Evolutionary conservation across 2,888 invertebrate species (phyloP).

Genomic region (Tricholauxania praeusta): DNA sequence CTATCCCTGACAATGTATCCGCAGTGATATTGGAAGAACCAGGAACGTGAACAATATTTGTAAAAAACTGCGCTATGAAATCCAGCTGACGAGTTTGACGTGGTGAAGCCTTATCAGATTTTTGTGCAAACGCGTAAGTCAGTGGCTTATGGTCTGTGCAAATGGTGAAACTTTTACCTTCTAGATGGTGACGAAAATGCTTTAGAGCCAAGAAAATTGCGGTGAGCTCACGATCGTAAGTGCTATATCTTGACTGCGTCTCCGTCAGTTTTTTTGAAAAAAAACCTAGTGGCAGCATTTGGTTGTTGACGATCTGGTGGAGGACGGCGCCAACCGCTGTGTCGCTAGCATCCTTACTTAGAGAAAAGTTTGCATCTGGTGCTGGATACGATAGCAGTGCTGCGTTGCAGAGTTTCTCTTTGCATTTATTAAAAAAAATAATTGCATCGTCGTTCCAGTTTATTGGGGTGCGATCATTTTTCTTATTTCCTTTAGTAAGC

Average conservation of each 20-base stretch:
- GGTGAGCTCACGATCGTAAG: conserved; percentile 23
- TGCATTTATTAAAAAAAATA: not conserved
- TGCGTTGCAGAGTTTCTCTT: not conserved
- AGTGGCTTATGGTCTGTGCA: conserved; percentile 29
- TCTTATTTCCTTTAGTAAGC: too few species aligned
- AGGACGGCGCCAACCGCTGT: conserved; percentile 13
- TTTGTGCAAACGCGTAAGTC: conserved; percentile 26
- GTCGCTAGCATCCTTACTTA: conserved; percentile 17
- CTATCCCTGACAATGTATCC: conserved; percentile 34
- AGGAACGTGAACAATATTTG: conserved; percentile 12
- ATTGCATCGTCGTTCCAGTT: not conserved
- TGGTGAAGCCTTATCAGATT: conserved; percentile 25
- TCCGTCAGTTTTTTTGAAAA: conserved; percentile 11
- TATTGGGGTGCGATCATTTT: too few species aligned
- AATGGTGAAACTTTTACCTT: conserved; percentile 9
- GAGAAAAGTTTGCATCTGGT: not conserved
- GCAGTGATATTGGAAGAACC: conserved; percentile 36
- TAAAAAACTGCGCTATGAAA: conserved; percentile 23
- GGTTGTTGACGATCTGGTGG: not conserved
- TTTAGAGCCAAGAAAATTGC: conserved; percentile 1
- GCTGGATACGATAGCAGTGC: not conserved
- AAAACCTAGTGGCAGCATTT: conserved; percentile 17
- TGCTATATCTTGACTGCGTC: conserved; percentile 25
- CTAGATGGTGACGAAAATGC: conserved; percentile 13
- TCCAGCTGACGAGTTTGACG: conserved; percentile 25